A percentile compares a stretch with the other conserved stretches of the same genome.
Evolutionary conservation across 1,140 invertebrate species (phyloP).

Genomic region (Vanessa tameamea): DNA sequence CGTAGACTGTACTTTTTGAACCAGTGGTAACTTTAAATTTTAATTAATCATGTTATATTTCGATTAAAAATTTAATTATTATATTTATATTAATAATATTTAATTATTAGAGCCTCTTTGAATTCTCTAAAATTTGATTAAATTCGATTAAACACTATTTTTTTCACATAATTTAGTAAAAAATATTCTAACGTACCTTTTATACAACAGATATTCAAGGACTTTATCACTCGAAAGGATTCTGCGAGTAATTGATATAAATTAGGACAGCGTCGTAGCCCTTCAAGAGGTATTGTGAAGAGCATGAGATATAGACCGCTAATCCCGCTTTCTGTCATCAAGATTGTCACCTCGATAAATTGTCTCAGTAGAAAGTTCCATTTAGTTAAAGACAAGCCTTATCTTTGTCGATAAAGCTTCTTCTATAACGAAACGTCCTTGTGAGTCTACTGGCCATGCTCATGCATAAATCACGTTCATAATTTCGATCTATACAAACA

Average conservation of each 20-base stretch:
- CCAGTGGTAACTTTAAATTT: no score
- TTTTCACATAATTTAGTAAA: no score
- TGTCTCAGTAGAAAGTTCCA: constrained; percentile 20
- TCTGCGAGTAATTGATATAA: constrained; percentile 35
- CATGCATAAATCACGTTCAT: not conserved
- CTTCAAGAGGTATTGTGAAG: constrained; percentile 16
- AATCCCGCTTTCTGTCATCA: constrained; percentile 33
- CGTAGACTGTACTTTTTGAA: no score
- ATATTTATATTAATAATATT: no score
- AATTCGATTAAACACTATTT: no score
- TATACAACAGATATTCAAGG: not conserved
- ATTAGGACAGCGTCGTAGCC: constrained; percentile 24
- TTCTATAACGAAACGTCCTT: not conserved
- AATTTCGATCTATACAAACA: not conserved
- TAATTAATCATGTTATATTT: no score
- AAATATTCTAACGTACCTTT: not conserved
- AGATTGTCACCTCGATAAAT: constrained; percentile 40
- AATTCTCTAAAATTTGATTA: no score
- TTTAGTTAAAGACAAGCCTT: constrained; percentile 5
- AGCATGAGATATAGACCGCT: constrained; percentile 28
- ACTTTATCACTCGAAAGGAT: not conserved
- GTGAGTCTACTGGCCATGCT: not conserved
- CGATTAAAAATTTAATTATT: no score
- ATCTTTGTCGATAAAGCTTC: not conserved
- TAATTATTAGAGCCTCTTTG: no score